Conservation (phyloP, 2,888 invertebrate species). For the Tenthredo amoena region DNA sequence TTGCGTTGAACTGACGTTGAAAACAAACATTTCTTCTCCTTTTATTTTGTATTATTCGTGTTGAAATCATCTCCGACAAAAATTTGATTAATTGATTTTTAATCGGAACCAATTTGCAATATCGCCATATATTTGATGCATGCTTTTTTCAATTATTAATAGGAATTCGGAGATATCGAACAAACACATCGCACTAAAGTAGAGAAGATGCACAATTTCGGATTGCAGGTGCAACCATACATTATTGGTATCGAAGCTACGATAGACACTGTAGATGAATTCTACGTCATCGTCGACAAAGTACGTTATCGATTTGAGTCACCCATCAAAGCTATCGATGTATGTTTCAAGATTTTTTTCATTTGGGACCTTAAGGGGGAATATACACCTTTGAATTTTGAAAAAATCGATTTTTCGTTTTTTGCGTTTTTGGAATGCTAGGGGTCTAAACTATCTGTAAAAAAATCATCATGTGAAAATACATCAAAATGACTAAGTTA, state of each 20-base stretch:
- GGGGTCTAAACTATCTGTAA: no score
- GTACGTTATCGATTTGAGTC: background rate
- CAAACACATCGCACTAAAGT: background rate
- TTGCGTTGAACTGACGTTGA: background rate
- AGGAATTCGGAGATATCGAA: background rate
- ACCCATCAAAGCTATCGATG: background rate
- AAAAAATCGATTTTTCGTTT: no score
- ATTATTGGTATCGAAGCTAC: background rate
- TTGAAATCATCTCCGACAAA: background rate
- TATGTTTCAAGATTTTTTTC: background rate
- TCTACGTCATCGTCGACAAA: background rate
- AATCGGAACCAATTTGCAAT: no score
- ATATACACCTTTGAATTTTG: no score
- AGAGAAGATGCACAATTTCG: background rate
- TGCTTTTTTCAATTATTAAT: background rate
- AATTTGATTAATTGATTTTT: background rate
- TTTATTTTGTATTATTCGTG: background rate
- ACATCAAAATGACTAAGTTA: no score
- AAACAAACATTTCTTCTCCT: background rate
- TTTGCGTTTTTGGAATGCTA: no score
- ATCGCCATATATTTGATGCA: no score
- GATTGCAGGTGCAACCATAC: background rate
- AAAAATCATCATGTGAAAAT: no score
- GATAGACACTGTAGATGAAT: background rate
- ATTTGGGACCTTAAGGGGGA: no score